A percentile compares a stretch with the other conserved stretches of the same genome.
These are phyloP conservation scores for Pyxicephalus adspersus DNA, from an alignment of 2,113 vertebrate species.

Conservation along the genomic window DNA sequence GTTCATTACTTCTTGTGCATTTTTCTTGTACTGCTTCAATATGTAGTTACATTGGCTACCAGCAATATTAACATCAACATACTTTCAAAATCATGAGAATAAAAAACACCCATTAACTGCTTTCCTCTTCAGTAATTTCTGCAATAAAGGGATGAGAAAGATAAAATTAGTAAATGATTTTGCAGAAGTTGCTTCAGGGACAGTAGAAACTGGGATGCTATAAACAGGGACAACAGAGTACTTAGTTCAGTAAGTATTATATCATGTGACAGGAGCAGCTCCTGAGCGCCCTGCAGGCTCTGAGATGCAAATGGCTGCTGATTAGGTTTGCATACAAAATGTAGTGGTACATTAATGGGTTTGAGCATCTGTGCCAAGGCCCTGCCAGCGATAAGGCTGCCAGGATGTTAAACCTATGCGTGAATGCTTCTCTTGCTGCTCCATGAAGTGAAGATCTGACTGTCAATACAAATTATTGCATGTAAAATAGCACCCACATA, in stretches of 20 bases:
- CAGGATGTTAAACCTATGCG: constrained; percentile 13
- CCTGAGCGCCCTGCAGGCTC: constrained; percentile 39
- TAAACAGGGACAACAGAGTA: background rate
- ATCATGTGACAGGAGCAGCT: constrained; percentile 13
- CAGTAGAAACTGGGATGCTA: background rate
- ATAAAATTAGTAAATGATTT: constrained; percentile 8
- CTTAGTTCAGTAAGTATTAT: constrained; percentile 30
- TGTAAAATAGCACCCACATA: background rate
- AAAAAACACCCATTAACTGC: too few species aligned
- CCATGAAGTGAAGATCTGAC: background rate
- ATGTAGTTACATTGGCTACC: too few species aligned
- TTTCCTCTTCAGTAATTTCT: too few species aligned
- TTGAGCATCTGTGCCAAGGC: constrained; percentile 41
- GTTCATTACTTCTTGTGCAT: too few species aligned
- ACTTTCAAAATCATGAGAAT: too few species aligned
- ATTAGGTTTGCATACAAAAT: constrained; percentile 45
- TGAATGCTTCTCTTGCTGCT: background rate
- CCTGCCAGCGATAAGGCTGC: constrained; percentile 37
- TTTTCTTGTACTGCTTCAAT: too few species aligned
- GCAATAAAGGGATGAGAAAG: background rate
- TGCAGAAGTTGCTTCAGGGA: background rate
- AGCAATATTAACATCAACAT: too few species aligned
- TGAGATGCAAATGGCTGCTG: constrained; percentile 15
- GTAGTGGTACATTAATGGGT: constrained; percentile 41
- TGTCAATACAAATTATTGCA: background rate